Conservation (phyloP, 2,888 invertebrate genomes). For the Mactromeris polynyma region DNA sequence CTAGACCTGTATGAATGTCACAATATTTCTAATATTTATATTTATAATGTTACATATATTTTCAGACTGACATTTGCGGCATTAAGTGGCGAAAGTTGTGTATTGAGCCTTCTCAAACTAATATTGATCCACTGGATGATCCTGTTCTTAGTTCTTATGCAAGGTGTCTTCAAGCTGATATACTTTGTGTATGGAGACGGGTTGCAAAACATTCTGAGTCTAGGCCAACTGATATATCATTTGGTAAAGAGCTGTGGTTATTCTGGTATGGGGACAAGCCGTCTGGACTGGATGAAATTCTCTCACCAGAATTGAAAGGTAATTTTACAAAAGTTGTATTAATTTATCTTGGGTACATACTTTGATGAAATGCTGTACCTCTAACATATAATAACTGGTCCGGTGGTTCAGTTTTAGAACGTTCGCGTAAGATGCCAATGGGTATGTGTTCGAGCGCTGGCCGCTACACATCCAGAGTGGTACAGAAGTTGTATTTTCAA, state of each 20-base stretch:
- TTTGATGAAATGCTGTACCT: no score
- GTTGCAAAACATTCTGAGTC: conserved; percentile 88
- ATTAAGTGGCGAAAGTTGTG: conserved; percentile 97
- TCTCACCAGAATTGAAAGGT: conserved; percentile 95
- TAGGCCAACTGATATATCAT: conserved; percentile 78
- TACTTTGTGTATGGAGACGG: conserved; percentile 99
- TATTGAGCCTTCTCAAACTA: conserved; percentile 74
- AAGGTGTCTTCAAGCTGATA: conserved; percentile 91
- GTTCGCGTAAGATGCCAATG: no score
- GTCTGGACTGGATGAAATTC: conserved; percentile 78
- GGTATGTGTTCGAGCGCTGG: no score
- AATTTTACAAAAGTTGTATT: conserved; percentile 63
- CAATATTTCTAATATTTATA: no score
- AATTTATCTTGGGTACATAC: no score
- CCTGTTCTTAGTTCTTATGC: conserved; percentile 88
- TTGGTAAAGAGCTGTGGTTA: conserved; percentile 97
- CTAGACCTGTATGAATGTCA: no score
- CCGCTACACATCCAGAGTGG: no score
- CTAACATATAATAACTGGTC: no score
- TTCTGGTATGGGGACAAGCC: conserved; percentile 98
- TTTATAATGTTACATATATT: conserved; percentile 77
- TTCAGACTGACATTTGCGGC: conserved; percentile 99
- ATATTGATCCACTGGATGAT: conserved; percentile 85
- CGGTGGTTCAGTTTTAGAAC: no score
- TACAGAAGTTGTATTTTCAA: no score